Percentiles rank a stretch among this genome's conserved stretches.
phyloP scores from a whole-genome alignment of 1,140 invertebrate genomes.

The Propsilocerus akamusi region DNA sequence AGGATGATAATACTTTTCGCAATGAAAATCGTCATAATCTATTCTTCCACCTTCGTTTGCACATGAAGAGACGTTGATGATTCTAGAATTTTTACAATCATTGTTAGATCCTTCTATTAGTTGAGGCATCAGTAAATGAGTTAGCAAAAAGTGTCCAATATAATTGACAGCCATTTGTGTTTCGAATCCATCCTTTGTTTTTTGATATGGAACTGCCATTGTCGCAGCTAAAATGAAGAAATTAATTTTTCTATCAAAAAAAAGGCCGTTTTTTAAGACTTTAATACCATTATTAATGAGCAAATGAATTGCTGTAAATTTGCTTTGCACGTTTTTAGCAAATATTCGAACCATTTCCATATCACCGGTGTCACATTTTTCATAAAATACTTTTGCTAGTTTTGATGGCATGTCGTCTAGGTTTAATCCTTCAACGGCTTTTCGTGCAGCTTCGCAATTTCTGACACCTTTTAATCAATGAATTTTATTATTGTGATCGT shows the following conservation, averaged over 20 bases:
- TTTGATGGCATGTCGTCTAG: slow-evolving; percentile 15
- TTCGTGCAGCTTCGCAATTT: slow-evolving; percentile 35
- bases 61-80: slow-evolving; percentile 77
- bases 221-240: slow-evolving; percentile 75
- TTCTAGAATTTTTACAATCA: slow-evolving; percentile 36
- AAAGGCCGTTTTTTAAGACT: no score
- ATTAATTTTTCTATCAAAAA: no score
- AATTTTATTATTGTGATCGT: neutral
- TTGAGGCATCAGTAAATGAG: slow-evolving; percentile 58
- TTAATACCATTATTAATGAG: slow-evolving; percentile 76
- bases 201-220: slow-evolving; percentile 60
- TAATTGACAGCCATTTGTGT: slow-evolving; percentile 72
- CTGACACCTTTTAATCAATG: slow-evolving; percentile 35
- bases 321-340: slow-evolving; percentile 39
- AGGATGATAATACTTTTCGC: slow-evolving; percentile 26
- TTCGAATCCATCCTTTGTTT: slow-evolving; percentile 66
- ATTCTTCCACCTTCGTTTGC: slow-evolving; percentile 52
- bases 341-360: slow-evolving; percentile 61
- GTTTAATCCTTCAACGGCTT: slow-evolving; percentile 26
- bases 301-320: slow-evolving; percentile 45
- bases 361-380: slow-evolving; percentile 28
- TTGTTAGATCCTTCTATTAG: slow-evolving; percentile 40
- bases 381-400: slow-evolving; percentile 19
- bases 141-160: slow-evolving; percentile 73
- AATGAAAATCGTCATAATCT: slow-evolving; percentile 59